Evolutionary conservation across 2,797 vertebrate species (phyloP), one percentile per base, ranked within the genome.

Genomic region (Clarias fuscus): DNA sequence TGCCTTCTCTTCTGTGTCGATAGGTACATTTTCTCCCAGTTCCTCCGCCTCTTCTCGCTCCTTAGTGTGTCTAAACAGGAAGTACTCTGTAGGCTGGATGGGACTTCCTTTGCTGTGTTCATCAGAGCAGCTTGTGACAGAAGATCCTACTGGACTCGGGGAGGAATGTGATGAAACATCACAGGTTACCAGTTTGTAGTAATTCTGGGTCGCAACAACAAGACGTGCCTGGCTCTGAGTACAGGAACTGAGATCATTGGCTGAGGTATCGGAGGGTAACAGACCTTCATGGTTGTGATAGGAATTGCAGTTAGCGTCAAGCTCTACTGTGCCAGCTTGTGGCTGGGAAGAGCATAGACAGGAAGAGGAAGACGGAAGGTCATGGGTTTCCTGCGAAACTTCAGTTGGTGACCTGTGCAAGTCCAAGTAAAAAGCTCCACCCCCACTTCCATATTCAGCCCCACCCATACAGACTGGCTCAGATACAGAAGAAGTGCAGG

Each of bases 101-200:
- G 97, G 96, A 92, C 97, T 99, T 73, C 94, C 95, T 91, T 96
- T 96, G 93, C 96, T 95, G 89, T 96, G 97, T 86, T 98, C 98
- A 71, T 98, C 97, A 0, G 98, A 99, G 93, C 97, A 98, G 93
- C 98, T 99, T 88, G 98, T 96, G 90, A 96, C 96, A 0, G 98
- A 98, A 17, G 98, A 99, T 62, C 97, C 97, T 0, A 93, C 97
- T 0, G 97, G 98, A 89, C 97, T 99, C 2, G 98, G 98, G 1
- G 98, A 98, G 0, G 98, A 99, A 89, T 98, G 98, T 64, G 98
- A 97, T 14, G 98, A 99, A 72, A 99, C 93, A 93, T 99, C 98
- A 70, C 98, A 99, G 0, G 98, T 99, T 86, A 99, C 98, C 91
- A 99, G 93, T 88, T 99, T 99, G 86, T 99, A 99, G 89, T 99